Evolutionary conservation across 2,797 vertebrate genomes (phyloP), one percentile per base, ranked within the genome.

Genomic region (Phylloscopus collybita): DNA sequence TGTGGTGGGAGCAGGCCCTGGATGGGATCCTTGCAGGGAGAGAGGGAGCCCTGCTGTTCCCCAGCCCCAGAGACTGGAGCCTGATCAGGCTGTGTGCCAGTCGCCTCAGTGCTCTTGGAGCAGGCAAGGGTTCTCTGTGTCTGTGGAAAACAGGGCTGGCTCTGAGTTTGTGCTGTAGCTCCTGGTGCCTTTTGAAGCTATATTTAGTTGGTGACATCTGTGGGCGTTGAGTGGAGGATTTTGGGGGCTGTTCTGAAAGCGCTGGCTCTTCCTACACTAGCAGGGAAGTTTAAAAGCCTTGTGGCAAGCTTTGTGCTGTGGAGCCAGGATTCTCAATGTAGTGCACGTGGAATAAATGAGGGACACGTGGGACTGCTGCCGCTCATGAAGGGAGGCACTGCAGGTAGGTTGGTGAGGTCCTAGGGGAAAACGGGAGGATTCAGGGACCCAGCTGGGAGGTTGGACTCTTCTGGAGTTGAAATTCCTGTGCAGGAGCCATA

Each of bases 171-270:
- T 81, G 67, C 76, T 84, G 42, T 79, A 84, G 76, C 34, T n/a
- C 82, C 71, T 56, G 47, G 17, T 81, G 73, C 29, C 30, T 91
- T 90, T 80, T 80, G 78, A 88, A 90, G 74, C 71, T 97, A 15
- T 96, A 76, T 88, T 93, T 97, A 93, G 88, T 75, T 54, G 22
- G 56, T 90, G 88, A 84, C 91, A 80, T 95, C 73, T 80, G 93
- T 89, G 76, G 86, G 86, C 0, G 3, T 71, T 30, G 29, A 88
- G 71, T 61, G 73, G 64, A 93, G 88, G 74, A 74, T 92, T 93
- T 94, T 50, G 66, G 83, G 88, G 90, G 29, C 67, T 88, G 80
- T 60, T 92, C 42, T 62, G 84, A 84, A 95, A 94, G 76, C 0
- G 0, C 36, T 91, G 7, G 11, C 45, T 91, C 73, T 90, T 87